phyloP scores from a whole-genome alignment of 2,888 invertebrate species.

The Metacarcinus magister region DNA sequence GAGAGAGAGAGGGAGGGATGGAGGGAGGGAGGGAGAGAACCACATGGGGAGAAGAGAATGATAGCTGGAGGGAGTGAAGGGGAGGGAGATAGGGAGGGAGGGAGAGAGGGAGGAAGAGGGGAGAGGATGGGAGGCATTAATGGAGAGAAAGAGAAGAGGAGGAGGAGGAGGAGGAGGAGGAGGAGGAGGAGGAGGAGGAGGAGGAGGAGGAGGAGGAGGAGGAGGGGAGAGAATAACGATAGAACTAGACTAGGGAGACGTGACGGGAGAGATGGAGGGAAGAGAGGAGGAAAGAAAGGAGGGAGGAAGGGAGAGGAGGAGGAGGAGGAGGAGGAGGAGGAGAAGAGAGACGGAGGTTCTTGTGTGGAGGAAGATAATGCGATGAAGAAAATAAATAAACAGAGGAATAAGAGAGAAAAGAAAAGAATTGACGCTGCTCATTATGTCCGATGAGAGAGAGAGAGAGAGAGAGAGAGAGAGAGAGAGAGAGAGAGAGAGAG shows the following conservation, averaged over 20 bases:
- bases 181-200: constrained; percentile 32
- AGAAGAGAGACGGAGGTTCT: not conserved
- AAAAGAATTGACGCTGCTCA: not conserved
- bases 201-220: not conserved
- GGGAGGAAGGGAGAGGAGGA: not conserved
- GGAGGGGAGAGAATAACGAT: constrained; percentile 2
- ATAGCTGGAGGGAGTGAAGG: not conserved
- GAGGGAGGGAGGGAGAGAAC: too few species aligned
- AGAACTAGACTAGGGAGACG: not conserved
- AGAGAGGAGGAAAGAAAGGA: not conserved
- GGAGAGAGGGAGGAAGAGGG: too few species aligned
- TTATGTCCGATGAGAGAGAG: not conserved
- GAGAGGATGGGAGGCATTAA: not conserved
- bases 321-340: not conserved
- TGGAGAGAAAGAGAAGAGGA: not conserved
- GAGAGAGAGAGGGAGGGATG: not conserved
- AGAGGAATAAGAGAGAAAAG: constrained; percentile 1
- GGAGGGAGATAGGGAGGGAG: not conserved
- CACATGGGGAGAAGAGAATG: not conserved
- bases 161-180: constrained; percentile 17
- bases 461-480: not conserved
- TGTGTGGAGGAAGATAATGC: not conserved
- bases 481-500: not conserved
- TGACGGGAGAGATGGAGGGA: not conserved
- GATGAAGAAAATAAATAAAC: not conserved